Evolutionary conservation across 2,113 vertebrate genomes (phyloP).

Genomic region (Hippocampus guttulatus): DNA sequence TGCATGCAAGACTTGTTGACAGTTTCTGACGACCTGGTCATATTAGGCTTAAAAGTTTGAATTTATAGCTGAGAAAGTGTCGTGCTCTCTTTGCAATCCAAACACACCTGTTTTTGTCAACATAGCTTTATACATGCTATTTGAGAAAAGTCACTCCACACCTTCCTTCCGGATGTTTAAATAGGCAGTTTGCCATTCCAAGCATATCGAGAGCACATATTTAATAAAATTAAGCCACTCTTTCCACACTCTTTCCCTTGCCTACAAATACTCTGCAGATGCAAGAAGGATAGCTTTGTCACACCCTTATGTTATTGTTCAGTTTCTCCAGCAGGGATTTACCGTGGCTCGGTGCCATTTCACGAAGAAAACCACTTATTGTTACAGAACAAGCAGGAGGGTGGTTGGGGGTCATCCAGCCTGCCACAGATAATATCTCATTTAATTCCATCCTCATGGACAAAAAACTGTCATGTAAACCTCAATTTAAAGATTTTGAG

Average conservation of each 20-base stretch:
- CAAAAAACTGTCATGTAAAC: background rate
- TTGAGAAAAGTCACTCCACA: background rate
- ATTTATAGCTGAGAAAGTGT: background rate
- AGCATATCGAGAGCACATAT: background rate
- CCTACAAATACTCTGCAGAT: slow-evolving; percentile 13
- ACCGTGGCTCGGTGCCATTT: slow-evolving; percentile 34
- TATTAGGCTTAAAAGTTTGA: background rate
- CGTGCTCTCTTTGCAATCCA: background rate
- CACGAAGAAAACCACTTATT: slow-evolving; percentile 40
- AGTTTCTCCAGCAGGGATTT: slow-evolving; percentile 4
- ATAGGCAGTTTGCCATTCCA: background rate
- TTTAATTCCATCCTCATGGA: background rate
- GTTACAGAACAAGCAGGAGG: slow-evolving; percentile 15
- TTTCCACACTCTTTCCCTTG: slow-evolving; percentile 15
- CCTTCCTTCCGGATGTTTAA: background rate
- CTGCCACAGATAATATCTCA: background rate
- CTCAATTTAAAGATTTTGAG: slow-evolving; percentile 1
- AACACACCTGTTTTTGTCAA: background rate
- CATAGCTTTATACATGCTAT: background rate
- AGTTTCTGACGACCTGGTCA: no score
- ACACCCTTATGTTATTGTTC: slow-evolving; percentile 21
- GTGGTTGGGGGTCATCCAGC: background rate
- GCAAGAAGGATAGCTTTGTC: slow-evolving; percentile 16
- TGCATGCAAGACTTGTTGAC: background rate
- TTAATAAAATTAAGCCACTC: background rate